Evolutionary conservation across 2,113 vertebrate species (phyloP).

Genomic region (Sorex fumeus): DNA sequence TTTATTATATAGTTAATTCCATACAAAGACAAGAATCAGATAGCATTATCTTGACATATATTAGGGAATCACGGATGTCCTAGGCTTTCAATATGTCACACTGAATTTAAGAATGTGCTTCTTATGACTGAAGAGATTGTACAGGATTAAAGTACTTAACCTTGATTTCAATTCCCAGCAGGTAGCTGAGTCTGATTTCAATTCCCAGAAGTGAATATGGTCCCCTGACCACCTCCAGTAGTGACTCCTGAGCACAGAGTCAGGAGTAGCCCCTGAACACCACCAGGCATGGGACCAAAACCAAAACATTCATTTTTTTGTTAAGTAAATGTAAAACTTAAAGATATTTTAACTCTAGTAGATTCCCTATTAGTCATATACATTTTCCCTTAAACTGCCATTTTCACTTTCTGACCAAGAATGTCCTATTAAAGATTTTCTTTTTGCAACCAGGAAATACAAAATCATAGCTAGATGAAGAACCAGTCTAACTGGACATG

Average conservation of each 20-base stretch:
- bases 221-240: too few species aligned
- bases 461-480: constrained; percentile 21
- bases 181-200: too few species aligned
- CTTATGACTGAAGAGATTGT: neutral
- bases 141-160: too few species aligned
- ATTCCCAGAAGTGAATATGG: too few species aligned
- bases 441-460: constrained; percentile 22
- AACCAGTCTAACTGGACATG: constrained; percentile 38
- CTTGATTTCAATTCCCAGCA: too few species aligned
- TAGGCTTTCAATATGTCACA: constrained; percentile 57
- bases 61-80: neutral
- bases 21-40: neutral
- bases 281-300: neutral
- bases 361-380: neutral
- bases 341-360: neutral
- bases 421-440: constrained; percentile 34
- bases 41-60: neutral
- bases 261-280: too few species aligned
- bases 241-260: too few species aligned
- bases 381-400: neutral
- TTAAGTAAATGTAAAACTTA: neutral
- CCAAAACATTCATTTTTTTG: neutral
- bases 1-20: constrained; percentile 20
- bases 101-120: constrained; percentile 56
- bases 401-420: neutral